Base-by-base conservation (phyloP, 2,888 invertebrate species). In the Mechanitis mazaeus region DNA sequence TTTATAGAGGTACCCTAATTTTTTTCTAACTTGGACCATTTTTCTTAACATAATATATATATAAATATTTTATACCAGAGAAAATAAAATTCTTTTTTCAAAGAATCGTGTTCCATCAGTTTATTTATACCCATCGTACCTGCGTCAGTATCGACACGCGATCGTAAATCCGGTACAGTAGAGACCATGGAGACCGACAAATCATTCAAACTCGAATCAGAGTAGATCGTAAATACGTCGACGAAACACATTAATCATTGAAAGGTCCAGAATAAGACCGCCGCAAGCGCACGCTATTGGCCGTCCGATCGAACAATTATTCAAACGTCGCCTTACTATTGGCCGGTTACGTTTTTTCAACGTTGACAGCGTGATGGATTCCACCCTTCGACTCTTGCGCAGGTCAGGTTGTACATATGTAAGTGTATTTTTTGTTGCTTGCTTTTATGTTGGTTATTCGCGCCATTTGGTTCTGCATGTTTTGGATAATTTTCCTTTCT, bases 351-450 rank as follows among this genome's bases (percentile, higher is more conserved):
- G 66, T 87, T 85, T 63, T 63, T 61, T 60, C 50, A 81, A 77
- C 77, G 76, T 76, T 81, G 87, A 84, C 85, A 85, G 79, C 75
- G 79, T 87, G 88, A 90, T 87, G 83, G 86, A 86, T 87, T 81
- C 86, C 84, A 79, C 85, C 87, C 87, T 86, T 85, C 86, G 82
- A 85, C 87, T 84, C 87, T 72, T 77, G 87, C 87, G 87, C 87
- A 72, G 69, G 70, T 66, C 68, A 59, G 59, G 61, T 54, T 65
- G 68, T 68, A 65, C 57, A 64, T 64, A 63, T 64, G 60, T 61
- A 54, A 54, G 61, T 61, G 56, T 33, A 59, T 65, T 61, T 64
- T 66, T 61, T 64, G 65, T 61, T 64, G 56, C 61, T 56, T 60
- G 58, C 63, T 64, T 67, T 56, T 56, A 55, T 46, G 33, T 61